Evolutionary conservation across 1,140 invertebrate genomes (phyloP), one percentile per base, ranked within the genome.

Genomic region (Drosophila bocki): DNA sequence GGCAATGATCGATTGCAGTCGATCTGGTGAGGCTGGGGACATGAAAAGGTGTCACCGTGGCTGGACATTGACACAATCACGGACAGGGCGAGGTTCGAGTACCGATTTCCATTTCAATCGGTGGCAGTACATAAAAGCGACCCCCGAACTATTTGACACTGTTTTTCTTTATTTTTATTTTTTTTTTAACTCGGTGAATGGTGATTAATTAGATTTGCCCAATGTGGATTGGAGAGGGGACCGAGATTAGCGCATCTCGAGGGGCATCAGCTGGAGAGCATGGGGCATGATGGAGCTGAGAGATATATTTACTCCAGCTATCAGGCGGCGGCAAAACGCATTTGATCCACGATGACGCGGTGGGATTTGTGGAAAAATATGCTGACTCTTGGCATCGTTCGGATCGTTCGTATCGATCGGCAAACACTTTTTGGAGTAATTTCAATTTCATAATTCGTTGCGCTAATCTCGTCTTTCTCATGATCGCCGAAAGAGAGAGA

Each of bases 391-490:
- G 45, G 37, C 33, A 54, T 53, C 17, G 47, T 51, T 68, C 45
- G 65, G 70, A 53, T 50, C 47, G 51, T 53, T 86, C 70, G 85
- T 78, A 90, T 80, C 81, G 86, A 90, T 90, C 85, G 82, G 67
- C 85, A 85, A 90, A 90, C 85, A 84, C 85, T 85, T 88, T 88
- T 88, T 90, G 68, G 85, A 90, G 85, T 90, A 91, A 90, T 90
- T 90, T 90, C 85, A 90, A 90, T 90, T 90, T 90, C 81, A 90
- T 90, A 85, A 90, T 90, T 90, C 85, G 85, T 90, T 90, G 85
- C 85, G 85, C 85, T 90, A 90, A 90, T 90, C 85, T 90, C 62
- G 81, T 80, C 76, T 77, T 88, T 88, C 84, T 84, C 85, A 83
- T 83, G 77, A 87, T 65, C 61, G 26, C 48, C 44, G 72, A 68